Percentiles rank a stretch among this genome's conserved stretches.
These are phyloP conservation scores for Catotricha subobsoleta DNA, from an alignment of 2,888 invertebrate genomes.

Conservation along the genomic window DNA sequence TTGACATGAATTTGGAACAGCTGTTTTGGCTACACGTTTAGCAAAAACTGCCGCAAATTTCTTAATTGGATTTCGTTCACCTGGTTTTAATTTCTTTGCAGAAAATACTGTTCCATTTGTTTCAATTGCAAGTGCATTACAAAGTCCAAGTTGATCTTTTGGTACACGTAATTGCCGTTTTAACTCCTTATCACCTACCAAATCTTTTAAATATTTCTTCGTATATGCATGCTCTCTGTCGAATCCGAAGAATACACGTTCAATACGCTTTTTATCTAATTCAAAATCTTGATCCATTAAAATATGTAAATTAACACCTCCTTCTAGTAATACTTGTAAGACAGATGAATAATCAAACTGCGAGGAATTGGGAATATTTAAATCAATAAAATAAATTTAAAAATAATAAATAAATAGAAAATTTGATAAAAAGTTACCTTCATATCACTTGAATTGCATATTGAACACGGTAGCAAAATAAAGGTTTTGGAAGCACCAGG, in stretches of 20 bases:
- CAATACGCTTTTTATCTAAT: conserved; percentile 44
- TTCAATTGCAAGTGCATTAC: conserved; percentile 64
- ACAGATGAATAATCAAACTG: conserved; percentile 69
- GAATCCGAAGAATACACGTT: conserved; percentile 60
- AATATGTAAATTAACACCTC: conserved; percentile 63
- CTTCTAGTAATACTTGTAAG: conserved; percentile 63
- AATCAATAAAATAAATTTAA: conserved; percentile 9
- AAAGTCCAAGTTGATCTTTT: conserved; percentile 57
- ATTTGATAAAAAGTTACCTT: conserved; percentile 32
- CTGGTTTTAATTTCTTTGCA: conserved; percentile 37
- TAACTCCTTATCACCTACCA: conserved; percentile 53
- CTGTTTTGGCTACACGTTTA: conserved; percentile 44
- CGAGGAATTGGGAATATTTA: conserved; percentile 17
- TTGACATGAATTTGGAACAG: conserved; percentile 39
- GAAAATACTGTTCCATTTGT: conserved; percentile 64
- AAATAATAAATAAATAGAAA: background rate
- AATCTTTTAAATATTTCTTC: conserved; percentile 49
- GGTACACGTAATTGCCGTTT: conserved; percentile 51
- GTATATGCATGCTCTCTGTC: conserved; percentile 63
- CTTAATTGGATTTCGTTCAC: conserved; percentile 37
- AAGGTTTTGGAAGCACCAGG: conserved; percentile 71
- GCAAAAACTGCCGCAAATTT: conserved; percentile 48
- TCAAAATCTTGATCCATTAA: conserved; percentile 66
- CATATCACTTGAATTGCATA: conserved; percentile 50
- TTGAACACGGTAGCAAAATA: conserved; percentile 61